Conservation (phyloP, 2,888 invertebrate genomes). For the Cantharis flavilabris region DNA sequence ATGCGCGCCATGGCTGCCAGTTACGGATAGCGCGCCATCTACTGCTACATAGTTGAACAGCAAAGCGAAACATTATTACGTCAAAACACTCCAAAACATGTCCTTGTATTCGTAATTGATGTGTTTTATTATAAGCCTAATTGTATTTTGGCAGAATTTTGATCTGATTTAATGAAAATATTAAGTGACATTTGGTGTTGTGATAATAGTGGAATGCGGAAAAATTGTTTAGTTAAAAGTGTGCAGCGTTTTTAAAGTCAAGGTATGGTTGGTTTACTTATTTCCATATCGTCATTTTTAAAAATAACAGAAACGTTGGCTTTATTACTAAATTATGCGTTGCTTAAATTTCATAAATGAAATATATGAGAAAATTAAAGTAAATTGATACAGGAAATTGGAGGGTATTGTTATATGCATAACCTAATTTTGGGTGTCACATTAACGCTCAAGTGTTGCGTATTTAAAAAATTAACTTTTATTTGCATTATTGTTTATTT, state of each 20-base stretch:
- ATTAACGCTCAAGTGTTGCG: neutral
- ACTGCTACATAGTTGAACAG: neutral
- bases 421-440: constrained; percentile 31
- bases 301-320: neutral
- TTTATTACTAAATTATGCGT: neutral
- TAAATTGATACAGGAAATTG: neutral
- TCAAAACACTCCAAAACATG: constrained; percentile 38
- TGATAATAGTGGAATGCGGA: constrained; percentile 6
- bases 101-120: constrained; percentile 31
- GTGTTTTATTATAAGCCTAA: constrained; percentile 17
- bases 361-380: neutral
- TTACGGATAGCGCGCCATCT: neutral
- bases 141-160: constrained; percentile 14
- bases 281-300: neutral
- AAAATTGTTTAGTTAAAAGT: constrained; percentile 4
- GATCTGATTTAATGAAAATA: constrained; percentile 11
- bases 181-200: neutral
- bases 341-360: neutral
- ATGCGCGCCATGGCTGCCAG: too few relatives aligned
- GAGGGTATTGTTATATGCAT: constrained; percentile 4
- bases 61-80: constrained; percentile 22
- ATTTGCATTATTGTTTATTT: neutral
- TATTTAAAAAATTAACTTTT: neutral
- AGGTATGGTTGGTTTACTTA: constrained; percentile 8
- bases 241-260: neutral